A percentile compares a stretch with the other conserved stretches of the same genome.
Evolutionary conservation across 2,888 invertebrate genomes (phyloP).

Genomic region (Odontocolon sp.): DNA sequence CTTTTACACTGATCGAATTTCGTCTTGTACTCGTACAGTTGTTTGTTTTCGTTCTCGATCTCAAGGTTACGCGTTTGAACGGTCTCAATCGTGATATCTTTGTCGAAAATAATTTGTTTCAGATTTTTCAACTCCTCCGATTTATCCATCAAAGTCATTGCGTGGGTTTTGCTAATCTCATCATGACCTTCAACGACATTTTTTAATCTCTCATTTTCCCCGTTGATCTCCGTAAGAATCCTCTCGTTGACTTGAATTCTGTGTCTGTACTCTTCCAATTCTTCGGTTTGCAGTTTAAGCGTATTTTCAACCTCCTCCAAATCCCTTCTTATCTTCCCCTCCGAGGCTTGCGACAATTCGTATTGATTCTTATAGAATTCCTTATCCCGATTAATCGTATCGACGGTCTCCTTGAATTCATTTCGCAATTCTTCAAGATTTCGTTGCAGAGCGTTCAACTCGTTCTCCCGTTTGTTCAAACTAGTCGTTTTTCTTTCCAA

Average conservation of each 20-base stretch:
- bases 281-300: slow-evolving; percentile 79
- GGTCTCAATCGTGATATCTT: slow-evolving; percentile 73
- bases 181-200: slow-evolving; percentile 83
- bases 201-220: slow-evolving; percentile 82
- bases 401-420: slow-evolving; percentile 83
- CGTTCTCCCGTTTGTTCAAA: slow-evolving; percentile 84
- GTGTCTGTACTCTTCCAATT: slow-evolving; percentile 82
- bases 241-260: slow-evolving; percentile 83
- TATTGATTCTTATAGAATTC: slow-evolving; percentile 83
- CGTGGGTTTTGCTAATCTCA: slow-evolving; percentile 76
- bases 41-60: slow-evolving; percentile 75
- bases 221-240: slow-evolving; percentile 83
- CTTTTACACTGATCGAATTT: slow-evolving; percentile 77
- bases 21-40: slow-evolving; percentile 80
- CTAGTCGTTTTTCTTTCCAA: slow-evolving; percentile 84
- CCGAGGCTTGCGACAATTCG: slow-evolving; percentile 82
- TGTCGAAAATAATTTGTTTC: slow-evolving; percentile 79
- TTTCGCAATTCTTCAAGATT: slow-evolving; percentile 83
- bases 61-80: slow-evolving; percentile 72
- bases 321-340: slow-evolving; percentile 83
- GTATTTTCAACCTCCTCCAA: slow-evolving; percentile 83
- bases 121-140: slow-evolving; percentile 81
- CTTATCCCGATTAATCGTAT: slow-evolving; percentile 83
- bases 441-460: slow-evolving; percentile 82
- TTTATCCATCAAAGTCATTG: slow-evolving; percentile 81